Evolutionary conservation across 2,113 vertebrate genomes (phyloP).

Genomic region (Lampris incognitus): DNA sequence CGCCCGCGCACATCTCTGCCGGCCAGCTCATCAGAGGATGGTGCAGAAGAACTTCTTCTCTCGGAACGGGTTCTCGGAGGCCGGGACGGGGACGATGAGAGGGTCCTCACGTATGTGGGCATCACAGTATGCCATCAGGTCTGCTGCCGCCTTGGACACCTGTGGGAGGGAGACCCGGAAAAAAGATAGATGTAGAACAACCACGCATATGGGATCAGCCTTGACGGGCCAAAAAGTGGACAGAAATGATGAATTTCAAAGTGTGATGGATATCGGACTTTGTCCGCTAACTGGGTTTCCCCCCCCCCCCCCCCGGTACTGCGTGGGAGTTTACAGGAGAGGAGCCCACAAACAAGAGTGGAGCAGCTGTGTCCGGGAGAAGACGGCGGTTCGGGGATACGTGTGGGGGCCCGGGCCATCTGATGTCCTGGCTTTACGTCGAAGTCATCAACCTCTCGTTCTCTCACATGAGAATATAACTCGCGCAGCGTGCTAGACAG

Average conservation of each 20-base stretch:
- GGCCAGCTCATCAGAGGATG: slow-evolving; percentile 88
- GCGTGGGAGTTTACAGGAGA: slow-evolving; percentile 46
- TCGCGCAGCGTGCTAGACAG: slow-evolving; percentile 10
- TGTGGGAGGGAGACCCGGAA: slow-evolving; percentile 46
- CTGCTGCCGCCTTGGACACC: slow-evolving; percentile 97
- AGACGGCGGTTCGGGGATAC: slow-evolving; percentile 48
- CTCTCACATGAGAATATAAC: slow-evolving; percentile 42
- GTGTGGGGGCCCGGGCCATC: slow-evolving; percentile 58
- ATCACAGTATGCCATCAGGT: slow-evolving; percentile 97
- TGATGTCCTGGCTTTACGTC: slow-evolving; percentile 66
- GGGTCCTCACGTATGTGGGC: slow-evolving; percentile 96
- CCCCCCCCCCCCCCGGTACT: slow-evolving; percentile 15
- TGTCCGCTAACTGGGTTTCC: slow-evolving; percentile 19
- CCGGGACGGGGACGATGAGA: slow-evolving; percentile 94
- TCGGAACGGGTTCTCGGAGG: slow-evolving; percentile 97
- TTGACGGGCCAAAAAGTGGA: background rate
- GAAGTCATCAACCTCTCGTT: slow-evolving; percentile 46
- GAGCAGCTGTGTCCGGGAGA: slow-evolving; percentile 67
- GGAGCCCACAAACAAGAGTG: slow-evolving; percentile 41
- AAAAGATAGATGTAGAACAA: background rate
- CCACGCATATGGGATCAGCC: background rate
- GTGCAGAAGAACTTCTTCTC: slow-evolving; percentile 99
- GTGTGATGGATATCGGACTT: slow-evolving; percentile 13
- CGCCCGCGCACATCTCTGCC: slow-evolving; percentile 30
- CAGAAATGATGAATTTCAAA: slow-evolving; percentile 1